A percentile compares a stretch with the other conserved stretches of the same genome.
phyloP scores from a whole-genome alignment of 2,888 invertebrate species.

The Heteromurus nitidus region DNA sequence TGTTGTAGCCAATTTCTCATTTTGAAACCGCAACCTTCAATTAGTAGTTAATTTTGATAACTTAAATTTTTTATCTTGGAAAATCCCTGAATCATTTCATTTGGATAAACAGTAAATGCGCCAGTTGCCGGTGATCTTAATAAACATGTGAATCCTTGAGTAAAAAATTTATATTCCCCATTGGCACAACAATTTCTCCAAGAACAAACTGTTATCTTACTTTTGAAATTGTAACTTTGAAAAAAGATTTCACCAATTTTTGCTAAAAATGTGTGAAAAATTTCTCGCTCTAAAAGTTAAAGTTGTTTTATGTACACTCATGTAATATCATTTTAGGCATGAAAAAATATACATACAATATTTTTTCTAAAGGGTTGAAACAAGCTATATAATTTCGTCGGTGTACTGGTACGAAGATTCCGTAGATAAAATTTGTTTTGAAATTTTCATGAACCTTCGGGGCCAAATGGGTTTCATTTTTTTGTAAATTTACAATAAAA shows the following conservation, averaged over 20 bases:
- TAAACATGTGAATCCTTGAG: slow-evolving; percentile 10
- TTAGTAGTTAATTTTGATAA: slow-evolving; percentile 16
- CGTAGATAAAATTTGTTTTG: slow-evolving; percentile 11
- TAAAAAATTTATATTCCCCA: slow-evolving; percentile 57
- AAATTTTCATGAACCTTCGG: slow-evolving; percentile 8
- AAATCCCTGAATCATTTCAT: slow-evolving; percentile 38
- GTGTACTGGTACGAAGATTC: slow-evolving; percentile 38
- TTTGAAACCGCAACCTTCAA: slow-evolving; percentile 19
- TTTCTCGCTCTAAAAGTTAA: not conserved
- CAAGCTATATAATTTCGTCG: too few species aligned
- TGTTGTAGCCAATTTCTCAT: too few species aligned
- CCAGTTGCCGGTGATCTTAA: slow-evolving; percentile 12
- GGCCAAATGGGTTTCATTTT: too few species aligned
- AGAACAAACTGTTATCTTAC: slow-evolving; percentile 31
- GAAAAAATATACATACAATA: slow-evolving; percentile 20
- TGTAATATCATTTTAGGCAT: slow-evolving; percentile 40
- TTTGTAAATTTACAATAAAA: slow-evolving; percentile 6
- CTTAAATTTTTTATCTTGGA: not conserved
- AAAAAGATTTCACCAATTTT: slow-evolving; percentile 1
- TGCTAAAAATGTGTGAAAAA: too few species aligned
- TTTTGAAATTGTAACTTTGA: too few species aligned
- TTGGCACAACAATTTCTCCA: slow-evolving; percentile 55
- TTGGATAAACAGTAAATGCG: not conserved
- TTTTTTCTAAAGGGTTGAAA: not conserved
- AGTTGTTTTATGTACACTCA: slow-evolving; percentile 30